Evolutionary conservation across 37 sponge, comb jelly and placozoan species (phyloP).

Genomic region (Axinella damicornis): DNA sequence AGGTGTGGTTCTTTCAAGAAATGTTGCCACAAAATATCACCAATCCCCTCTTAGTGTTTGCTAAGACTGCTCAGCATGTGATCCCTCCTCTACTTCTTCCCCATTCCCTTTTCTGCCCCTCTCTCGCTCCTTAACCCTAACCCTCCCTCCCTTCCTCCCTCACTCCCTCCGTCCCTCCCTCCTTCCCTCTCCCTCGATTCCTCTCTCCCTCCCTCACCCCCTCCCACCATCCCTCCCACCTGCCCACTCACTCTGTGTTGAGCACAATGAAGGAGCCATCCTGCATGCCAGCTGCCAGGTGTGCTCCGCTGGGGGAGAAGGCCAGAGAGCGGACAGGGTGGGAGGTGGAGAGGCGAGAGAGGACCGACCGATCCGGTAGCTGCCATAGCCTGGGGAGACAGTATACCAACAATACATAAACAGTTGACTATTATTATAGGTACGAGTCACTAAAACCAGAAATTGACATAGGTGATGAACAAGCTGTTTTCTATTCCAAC

Average conservation of each 20-base stretch:
- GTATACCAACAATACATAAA: neutral
- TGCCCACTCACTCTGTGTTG: constrained; percentile 57
- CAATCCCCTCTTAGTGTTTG: neutral
- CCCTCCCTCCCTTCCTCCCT: too few species aligned
- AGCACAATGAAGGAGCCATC: constrained; percentile 86
- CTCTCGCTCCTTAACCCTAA: too few species aligned
- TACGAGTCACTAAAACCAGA: too few species aligned
- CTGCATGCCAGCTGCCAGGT: constrained; percentile 88
- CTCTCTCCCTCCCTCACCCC: neutral
- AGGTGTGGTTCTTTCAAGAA: neutral
- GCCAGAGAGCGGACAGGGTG: constrained; percentile 88
- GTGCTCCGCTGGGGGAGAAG: constrained; percentile 86
- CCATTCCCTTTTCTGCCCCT: too few species aligned
- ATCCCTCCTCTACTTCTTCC: too few species aligned
- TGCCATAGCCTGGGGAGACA: constrained; percentile 68
- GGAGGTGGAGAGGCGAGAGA: constrained; percentile 43
- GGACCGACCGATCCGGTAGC: constrained; percentile 17
- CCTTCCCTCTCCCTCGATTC: neutral
- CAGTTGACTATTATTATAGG: too few species aligned
- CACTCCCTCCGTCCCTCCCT: too few species aligned
- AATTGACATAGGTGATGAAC: too few species aligned
- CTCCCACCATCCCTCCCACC: neutral
- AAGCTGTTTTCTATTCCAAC: too few species aligned
- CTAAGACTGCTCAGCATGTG: neutral
- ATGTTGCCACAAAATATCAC: neutral